Evolutionary conservation across 2,888 invertebrate genomes (phyloP).

Genomic region (Drosophila vallismaia): DNA sequence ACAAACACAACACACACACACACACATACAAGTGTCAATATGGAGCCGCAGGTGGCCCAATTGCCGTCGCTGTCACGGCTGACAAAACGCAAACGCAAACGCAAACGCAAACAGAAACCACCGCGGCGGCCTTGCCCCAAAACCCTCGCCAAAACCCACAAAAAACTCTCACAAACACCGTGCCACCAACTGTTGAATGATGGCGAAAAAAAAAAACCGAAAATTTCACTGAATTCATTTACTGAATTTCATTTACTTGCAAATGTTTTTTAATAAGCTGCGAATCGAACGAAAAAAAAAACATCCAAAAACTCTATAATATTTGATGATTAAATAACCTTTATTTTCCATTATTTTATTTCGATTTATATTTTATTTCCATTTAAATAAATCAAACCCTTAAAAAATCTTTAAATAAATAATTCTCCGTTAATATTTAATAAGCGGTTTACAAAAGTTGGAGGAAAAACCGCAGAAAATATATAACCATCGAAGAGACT

Average conservation of each 20-base stretch:
- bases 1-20: not conserved
- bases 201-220: slow-evolving; percentile 16
- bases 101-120: slow-evolving; percentile 73
- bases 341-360: no score
- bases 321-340: not conserved
- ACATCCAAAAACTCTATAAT: not conserved
- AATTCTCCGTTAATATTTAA: slow-evolving; percentile 4
- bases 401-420: not conserved
- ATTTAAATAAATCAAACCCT: slow-evolving; percentile 5
- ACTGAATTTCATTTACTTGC: slow-evolving; percentile 59
- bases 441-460: not conserved
- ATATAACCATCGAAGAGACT: not conserved
- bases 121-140: slow-evolving; percentile 67
- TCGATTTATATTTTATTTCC: no score
- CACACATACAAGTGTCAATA: slow-evolving; percentile 61
- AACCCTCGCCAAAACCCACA: slow-evolving; percentile 19
- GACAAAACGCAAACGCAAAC: slow-evolving; percentile 75
- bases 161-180: not conserved
- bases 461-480: not conserved
- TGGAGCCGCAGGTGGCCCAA: slow-evolving; percentile 69
- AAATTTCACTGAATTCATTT: slow-evolving; percentile 32
- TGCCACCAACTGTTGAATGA: slow-evolving; percentile 69
- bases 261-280: no score
- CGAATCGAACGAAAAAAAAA: not conserved
- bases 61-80: slow-evolving; percentile 63